Percentiles rank a stretch among this genome's conserved stretches.
These are phyloP conservation scores for Eubasilissa splendida DNA, from an alignment of 2,888 invertebrate species.

Conservation along the genomic window DNA sequence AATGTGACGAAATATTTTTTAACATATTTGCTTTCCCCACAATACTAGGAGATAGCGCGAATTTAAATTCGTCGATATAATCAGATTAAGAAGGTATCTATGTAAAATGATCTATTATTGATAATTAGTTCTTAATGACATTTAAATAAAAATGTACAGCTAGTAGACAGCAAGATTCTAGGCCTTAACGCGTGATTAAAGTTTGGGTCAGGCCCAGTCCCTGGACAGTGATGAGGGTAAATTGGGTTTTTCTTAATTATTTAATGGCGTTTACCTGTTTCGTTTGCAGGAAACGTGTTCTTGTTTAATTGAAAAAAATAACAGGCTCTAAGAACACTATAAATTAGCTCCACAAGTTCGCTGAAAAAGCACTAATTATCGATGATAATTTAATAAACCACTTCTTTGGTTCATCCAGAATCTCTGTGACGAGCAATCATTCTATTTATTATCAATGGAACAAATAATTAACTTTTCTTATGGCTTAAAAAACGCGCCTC, in stretches of 20 bases:
- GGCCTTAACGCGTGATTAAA: constrained; percentile 30
- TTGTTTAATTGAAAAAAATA: constrained; percentile 37
- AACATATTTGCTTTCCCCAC: too few species aligned
- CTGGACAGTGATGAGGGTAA: constrained; percentile 29
- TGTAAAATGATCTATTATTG: constrained; percentile 8
- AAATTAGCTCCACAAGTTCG: too few species aligned
- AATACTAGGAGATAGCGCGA: too few species aligned
- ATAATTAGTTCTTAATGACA: constrained; percentile 24
- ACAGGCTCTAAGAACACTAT: too few species aligned
- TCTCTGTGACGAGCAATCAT: too few species aligned
- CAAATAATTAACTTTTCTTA: too few species aligned
- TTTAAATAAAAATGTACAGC: constrained; percentile 16
- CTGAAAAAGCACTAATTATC: too few species aligned
- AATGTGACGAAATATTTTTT: too few species aligned
- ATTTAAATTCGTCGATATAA: neutral
- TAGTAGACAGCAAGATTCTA: neutral
- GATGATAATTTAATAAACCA: too few species aligned
- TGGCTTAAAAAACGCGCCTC: too few species aligned
- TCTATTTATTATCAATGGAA: too few species aligned
- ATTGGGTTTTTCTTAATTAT: constrained; percentile 42
- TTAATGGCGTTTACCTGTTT: constrained; percentile 43
- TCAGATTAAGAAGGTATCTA: neutral
- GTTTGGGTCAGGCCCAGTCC: constrained; percentile 13
- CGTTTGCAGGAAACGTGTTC: constrained; percentile 26
- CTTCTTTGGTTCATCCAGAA: too few species aligned